Evolutionary conservation across 2,888 invertebrate species (phyloP).

Genomic region (Drosophila dives): DNA sequence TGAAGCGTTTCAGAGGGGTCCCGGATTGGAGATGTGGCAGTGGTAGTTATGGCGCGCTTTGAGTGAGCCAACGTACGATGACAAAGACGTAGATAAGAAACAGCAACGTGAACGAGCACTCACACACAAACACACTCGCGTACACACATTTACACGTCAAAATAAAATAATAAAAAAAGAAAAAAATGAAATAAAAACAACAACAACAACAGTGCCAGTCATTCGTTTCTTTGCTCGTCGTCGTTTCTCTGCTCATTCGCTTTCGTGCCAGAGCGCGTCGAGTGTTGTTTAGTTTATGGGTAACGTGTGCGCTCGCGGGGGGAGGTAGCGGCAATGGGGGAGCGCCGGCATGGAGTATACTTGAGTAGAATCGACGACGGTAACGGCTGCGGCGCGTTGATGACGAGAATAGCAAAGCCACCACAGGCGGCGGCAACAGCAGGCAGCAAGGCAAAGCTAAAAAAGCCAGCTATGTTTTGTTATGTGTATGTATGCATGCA

Average conservation of each 20-base stretch:
- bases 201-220: slow-evolving; percentile 44
- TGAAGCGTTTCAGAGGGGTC: slow-evolving; percentile 59
- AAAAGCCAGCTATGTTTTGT: slow-evolving; percentile 54
- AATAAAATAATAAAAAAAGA: slow-evolving; percentile 73
- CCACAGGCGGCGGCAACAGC: slow-evolving; percentile 44
- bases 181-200: slow-evolving; percentile 23
- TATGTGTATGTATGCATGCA: slow-evolving; percentile 12
- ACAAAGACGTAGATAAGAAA: slow-evolving; percentile 81
- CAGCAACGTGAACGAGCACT: slow-evolving; percentile 68
- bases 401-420: slow-evolving; percentile 76
- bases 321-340: slow-evolving; percentile 19
- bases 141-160: slow-evolving; percentile 53
- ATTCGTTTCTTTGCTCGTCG: slow-evolving; percentile 59
- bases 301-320: slow-evolving; percentile 26
- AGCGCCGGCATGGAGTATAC: slow-evolving; percentile 46
- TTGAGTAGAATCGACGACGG: slow-evolving; percentile 62
- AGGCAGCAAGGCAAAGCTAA: slow-evolving; percentile 50
- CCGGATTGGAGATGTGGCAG: slow-evolving; percentile 59
- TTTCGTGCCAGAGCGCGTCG: slow-evolving; percentile 47
- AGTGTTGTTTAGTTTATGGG: slow-evolving; percentile 52
- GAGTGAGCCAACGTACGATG: slow-evolving; percentile 73
- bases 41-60: slow-evolving; percentile 79
- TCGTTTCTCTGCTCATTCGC: slow-evolving; percentile 46
- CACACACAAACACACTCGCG: slow-evolving; percentile 4
- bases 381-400: slow-evolving; percentile 51